phyloP scores from a whole-genome alignment of 2,113 vertebrate genomes.

The Aspidoscelis tigris region DNA sequence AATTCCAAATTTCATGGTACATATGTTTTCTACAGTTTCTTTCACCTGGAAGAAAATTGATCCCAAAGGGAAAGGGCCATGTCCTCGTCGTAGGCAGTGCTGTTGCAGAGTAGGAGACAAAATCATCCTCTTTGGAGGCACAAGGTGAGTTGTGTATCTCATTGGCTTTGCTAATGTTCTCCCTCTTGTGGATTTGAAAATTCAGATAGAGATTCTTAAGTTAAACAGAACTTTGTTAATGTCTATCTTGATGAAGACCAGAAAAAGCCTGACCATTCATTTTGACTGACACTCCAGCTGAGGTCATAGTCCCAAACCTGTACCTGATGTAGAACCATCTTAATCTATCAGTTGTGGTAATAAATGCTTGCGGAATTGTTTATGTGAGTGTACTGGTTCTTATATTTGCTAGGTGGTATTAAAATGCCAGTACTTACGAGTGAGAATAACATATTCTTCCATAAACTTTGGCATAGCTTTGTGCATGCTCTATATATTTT shows the following conservation, averaged over 20 bases:
- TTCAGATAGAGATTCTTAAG: not conserved
- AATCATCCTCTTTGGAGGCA: conserved; percentile 97
- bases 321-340: not conserved
- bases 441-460: not conserved
- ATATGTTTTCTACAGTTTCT: conserved; percentile 65
- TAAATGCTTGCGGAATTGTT: not conserved
- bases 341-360: not conserved
- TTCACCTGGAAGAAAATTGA: conserved; percentile 94
- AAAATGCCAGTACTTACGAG: not conserved
- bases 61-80: conserved; percentile 93
- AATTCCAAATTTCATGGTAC: conserved; percentile 2
- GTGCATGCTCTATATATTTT: not conserved
- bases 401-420: not conserved
- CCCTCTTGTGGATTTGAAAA: conserved; percentile 17
- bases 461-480: not conserved
- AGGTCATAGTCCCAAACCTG: not conserved
- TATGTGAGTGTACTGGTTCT: not conserved
- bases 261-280: not conserved
- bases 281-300: too few species aligned
- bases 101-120: conserved; percentile 97
- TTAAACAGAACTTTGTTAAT: too few species aligned
- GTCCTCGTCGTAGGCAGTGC: conserved; percentile 93
- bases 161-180: not conserved
- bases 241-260: not conserved
- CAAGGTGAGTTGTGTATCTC: conserved; percentile 81